Evolutionary conservation across 2,113 vertebrate genomes (phyloP), one percentile per base, ranked within the genome.

Genomic region (Charadrius vociferus): DNA sequence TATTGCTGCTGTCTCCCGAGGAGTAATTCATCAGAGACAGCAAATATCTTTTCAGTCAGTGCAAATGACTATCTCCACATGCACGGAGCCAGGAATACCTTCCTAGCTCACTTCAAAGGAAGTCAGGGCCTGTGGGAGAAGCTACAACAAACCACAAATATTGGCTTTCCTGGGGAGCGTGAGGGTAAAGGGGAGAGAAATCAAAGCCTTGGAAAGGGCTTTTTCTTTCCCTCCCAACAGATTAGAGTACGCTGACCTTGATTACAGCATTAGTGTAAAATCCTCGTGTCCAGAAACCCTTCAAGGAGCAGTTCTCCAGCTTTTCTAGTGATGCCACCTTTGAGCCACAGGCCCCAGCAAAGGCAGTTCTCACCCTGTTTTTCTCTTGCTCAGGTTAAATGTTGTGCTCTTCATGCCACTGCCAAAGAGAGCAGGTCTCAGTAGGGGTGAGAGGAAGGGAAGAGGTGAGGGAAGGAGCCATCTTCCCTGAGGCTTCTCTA

Each of bases 11-110:
- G 45, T 43, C 34, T 81, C 24, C 2, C 14, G 45, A 34, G 53
- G 10, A 70, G 16, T 47, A 12, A 62, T 56, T 73, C 52, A 34
- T 55, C 70, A 37, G 17, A 89, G n/a, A 43, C 20, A 47, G 26
- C 24, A 86, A 81, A 50, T 24, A 47, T 13, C 49, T 90, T 61
- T 47, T 75, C 30, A 18, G 34, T 59, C 7, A 3, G 26, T 0
- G 1, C 43, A 67, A 72, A 34, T 52, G 52, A 37, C 52, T 20
- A 0, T 81, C 61, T 67, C 15, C 9, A 3, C 1, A 0, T 56
- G n/a, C 23, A 49, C 1, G 0, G n/a, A 71, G 65, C 22, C n/a
- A 19, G 56, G 61, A 52, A 56, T 59, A 68, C 36, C 17, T 81
- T 63, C 47, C 65, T 18, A 58, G 55, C 29, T 68, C 17, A 1